Conservation (phyloP, 2,797 vertebrate species). For the Pantherophis vulpinus region DNA sequence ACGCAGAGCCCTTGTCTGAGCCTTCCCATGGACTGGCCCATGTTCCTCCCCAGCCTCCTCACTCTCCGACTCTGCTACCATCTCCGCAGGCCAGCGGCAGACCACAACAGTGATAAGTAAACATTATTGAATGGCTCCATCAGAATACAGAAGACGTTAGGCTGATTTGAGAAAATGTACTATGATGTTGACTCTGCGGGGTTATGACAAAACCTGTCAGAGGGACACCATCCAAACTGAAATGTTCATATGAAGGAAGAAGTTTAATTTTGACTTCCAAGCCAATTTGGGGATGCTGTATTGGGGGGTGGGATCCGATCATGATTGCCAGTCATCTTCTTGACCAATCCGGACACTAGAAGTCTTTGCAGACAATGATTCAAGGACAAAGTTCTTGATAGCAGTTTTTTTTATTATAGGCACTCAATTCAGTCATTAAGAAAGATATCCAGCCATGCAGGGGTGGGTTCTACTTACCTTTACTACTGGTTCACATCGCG, state of each 20-base stretch:
- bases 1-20: too few species aligned
- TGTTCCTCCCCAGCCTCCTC: too few species aligned
- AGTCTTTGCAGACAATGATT: neutral
- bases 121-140: neutral
- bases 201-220: neutral
- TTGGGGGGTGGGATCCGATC: neutral
- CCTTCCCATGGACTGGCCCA: too few species aligned
- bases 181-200: neutral
- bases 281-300: neutral
- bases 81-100: too few species aligned
- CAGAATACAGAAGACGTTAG: neutral
- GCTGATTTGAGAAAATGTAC: neutral
- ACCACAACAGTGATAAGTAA: conserved; percentile 24
- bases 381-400: neutral
- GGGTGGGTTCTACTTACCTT: too few species aligned
- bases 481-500: too few species aligned
- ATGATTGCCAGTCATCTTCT: neutral
- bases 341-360: neutral
- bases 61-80: too few species aligned
- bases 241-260: neutral
- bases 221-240: neutral
- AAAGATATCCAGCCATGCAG: neutral
- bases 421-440: neutral
- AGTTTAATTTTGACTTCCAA: neutral
- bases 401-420: neutral